These are phyloP conservation scores for Micrastur ruficollis DNA, from an alignment of 2,797 vertebrate species.

Conservation along the genomic window DNA sequence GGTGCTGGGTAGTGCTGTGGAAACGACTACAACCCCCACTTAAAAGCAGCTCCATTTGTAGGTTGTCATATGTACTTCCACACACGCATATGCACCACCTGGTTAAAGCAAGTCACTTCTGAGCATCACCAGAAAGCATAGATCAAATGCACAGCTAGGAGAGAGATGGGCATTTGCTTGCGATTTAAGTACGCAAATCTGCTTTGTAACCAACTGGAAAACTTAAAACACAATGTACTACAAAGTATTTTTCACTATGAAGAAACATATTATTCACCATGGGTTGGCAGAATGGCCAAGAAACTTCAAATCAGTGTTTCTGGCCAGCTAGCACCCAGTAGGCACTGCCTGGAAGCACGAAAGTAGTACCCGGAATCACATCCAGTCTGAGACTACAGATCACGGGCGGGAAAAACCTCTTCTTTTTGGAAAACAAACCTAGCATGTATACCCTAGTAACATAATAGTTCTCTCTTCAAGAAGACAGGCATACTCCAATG, in stretches of 20 bases:
- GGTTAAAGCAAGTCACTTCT: not conserved
- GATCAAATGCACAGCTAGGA: not conserved
- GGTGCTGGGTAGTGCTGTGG: not conserved
- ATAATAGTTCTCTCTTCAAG: not conserved
- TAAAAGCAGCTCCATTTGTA: not conserved
- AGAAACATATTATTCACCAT: not conserved
- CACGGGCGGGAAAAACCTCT: not conserved
- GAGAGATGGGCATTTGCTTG: not conserved
- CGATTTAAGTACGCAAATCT: not conserved
- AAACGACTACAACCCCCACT: not conserved
- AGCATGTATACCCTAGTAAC: not conserved
- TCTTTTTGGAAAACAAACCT: not conserved
- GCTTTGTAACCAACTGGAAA: not conserved
- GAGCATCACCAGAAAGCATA: not conserved
- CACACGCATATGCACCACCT: too few species aligned
- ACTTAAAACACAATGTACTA: not conserved
- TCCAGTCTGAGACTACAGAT: not conserved
- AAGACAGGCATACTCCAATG: not conserved
- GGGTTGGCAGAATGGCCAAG: not conserved
- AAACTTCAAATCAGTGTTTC: not conserved
- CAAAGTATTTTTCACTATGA: not conserved
- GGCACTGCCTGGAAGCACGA: not conserved
- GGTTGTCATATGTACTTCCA: not conserved
- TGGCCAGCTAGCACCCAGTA: not conserved
- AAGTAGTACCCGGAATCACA: not conserved